Evolutionary conservation across 2,888 invertebrate genomes (phyloP).

Genomic region (Lycaena phlaeas): DNA sequence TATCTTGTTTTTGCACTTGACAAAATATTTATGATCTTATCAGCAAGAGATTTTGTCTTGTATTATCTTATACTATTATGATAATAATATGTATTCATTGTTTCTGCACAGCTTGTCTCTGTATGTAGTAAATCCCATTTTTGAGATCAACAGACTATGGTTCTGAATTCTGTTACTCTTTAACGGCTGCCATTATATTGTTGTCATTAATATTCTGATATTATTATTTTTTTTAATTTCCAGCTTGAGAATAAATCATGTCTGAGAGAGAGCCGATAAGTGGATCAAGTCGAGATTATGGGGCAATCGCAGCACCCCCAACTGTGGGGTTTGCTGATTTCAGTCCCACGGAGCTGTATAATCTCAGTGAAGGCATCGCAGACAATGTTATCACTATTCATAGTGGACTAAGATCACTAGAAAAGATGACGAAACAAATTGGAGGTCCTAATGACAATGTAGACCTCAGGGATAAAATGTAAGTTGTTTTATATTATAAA

Average conservation of each 20-base stretch:
- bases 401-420: constrained; percentile 79
- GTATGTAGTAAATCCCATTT: no score
- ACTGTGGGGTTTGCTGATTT: constrained; percentile 80
- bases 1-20: no score
- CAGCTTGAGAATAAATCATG: constrained; percentile 38
- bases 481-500: constrained; percentile 20
- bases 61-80: no score
- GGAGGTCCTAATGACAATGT: constrained; percentile 84
- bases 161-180: no score
- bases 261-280: constrained; percentile 56
- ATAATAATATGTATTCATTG: no score
- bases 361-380: constrained; percentile 85
- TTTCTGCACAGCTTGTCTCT: no score
- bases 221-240: no score
- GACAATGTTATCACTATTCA: constrained; percentile 86
- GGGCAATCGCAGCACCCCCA: constrained; percentile 69
- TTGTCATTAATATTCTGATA: no score
- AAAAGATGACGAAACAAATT: constrained; percentile 81
- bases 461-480: constrained; percentile 59
- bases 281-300: constrained; percentile 49
- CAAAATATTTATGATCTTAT: no score
- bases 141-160: no score
- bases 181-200: no score
- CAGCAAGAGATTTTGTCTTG: no score
- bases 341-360: constrained; percentile 83